Conservation (phyloP, 2,113 vertebrate genomes). For the Eptesicus fuscus region DNA sequence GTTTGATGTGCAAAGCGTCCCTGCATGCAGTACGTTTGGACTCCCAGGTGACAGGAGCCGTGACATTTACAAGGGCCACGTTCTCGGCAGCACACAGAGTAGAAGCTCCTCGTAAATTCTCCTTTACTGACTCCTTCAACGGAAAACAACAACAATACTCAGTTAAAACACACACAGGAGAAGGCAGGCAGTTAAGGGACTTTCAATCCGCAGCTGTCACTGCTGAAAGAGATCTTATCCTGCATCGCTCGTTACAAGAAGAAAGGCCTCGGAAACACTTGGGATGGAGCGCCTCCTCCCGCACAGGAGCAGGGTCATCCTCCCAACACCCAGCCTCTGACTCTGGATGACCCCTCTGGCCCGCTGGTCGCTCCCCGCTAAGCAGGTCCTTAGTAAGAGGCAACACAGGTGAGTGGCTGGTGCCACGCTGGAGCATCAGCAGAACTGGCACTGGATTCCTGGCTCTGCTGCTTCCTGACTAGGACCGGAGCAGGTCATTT, state of each 20-base stretch:
- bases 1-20: too few relatives aligned
- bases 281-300: accelerated
- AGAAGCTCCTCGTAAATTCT: background rate
- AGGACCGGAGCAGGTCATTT: background rate
- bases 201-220: background rate
- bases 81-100: background rate
- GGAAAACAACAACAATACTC: background rate
- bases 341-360: background rate
- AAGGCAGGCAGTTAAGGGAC: background rate
- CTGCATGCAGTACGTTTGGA: background rate
- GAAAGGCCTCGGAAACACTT: background rate
- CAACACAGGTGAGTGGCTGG: accelerated
- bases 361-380: background rate
- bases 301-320: accelerated
- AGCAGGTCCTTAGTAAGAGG: background rate
- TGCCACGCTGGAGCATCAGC: background rate
- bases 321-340: background rate
- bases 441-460: background rate
- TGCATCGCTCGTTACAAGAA: background rate
- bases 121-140: background rate
- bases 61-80: background rate
- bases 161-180: background rate
- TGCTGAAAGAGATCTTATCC: background rate
- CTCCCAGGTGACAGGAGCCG: background rate
- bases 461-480: background rate